Percentiles rank a stretch among this genome's conserved stretches.
Evolutionary conservation across 2,797 vertebrate genomes (phyloP).

Genomic region (Muraenolepis orangiensis): DNA sequence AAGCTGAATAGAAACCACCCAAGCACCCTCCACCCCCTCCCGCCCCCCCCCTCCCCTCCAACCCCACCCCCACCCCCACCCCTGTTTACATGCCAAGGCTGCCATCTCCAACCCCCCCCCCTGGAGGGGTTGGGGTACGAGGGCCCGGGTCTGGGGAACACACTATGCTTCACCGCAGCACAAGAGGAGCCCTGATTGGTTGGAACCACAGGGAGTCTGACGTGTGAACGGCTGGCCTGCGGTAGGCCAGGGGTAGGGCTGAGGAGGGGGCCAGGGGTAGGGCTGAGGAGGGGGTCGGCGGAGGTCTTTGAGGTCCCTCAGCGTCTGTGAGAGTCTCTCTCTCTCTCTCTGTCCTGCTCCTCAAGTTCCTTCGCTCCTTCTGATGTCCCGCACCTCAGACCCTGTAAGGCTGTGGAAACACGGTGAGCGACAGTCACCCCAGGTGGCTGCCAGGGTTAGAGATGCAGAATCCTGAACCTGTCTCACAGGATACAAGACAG

Average conservation of each 20-base stretch:
- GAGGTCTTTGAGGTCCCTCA: conserved; percentile 20
- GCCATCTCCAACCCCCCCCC: neutral
- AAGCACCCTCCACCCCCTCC: conserved; percentile 18
- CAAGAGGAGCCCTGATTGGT: conserved; percentile 45
- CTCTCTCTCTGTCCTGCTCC: neutral
- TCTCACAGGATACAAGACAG: conserved; percentile 20
- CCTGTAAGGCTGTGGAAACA: conserved; percentile 19
- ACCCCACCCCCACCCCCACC: conserved; percentile 28
- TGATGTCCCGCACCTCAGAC: neutral
- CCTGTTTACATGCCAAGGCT: conserved; percentile 58
- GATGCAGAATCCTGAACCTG: neutral
- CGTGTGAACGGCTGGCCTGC: conserved; percentile 49
- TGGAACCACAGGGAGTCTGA: conserved; percentile 43
- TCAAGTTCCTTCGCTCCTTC: neutral
- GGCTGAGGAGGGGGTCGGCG: conserved; percentile 3
- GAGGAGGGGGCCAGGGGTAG: neutral
- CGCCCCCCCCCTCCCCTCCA: neutral
- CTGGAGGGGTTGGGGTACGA: conserved; percentile 16
- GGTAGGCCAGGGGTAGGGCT: conserved; percentile 25
- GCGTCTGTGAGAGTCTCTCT: conserved; percentile 16
- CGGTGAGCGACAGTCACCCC: conserved; percentile 36
- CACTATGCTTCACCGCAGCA: conserved; percentile 53
- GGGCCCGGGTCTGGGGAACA: conserved; percentile 56
- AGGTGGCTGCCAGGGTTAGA: conserved; percentile 19
- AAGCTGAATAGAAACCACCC: conserved; percentile 43